Evolutionary conservation across 2,888 invertebrate species (phyloP), one percentile per base, ranked within the genome.

Genomic region (Zhengitettix transpicula): DNA sequence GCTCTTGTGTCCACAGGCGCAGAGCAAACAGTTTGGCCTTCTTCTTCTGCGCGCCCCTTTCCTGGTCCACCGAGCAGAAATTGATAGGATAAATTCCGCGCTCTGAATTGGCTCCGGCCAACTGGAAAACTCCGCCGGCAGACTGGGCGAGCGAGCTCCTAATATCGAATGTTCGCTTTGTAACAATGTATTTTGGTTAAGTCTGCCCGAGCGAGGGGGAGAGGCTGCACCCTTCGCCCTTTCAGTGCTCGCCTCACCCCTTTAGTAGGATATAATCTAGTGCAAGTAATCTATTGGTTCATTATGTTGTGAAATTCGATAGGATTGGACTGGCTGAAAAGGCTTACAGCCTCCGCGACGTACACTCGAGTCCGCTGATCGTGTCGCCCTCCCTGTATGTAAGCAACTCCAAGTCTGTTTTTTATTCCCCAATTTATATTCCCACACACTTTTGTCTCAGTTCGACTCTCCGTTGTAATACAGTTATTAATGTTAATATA

Each of bases 51-150:
- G 51, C 56, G 52, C 57, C 58, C 59, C 56, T 58, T 78, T 75
- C 63, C 76, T 78, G 75, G 78, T 77, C 77, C 77, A 77, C 74
- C 77, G 77, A 76, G 78, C 78, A 77, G 78, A 78, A 78, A 78
- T 78, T 78, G 78, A 79, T 78, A 76, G 78, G 79, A 78, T 79
- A 78, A 78, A 78, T 78, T 79, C 78, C 77, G 76, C 76, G 65
- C 74, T 76, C 77, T 77, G 78, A 78, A 78, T 78, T 77, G 77
- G 77, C 76, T 75, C 73, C 77, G 75, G 71, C 77, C 76, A 76
- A 77, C 75, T 75, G 77, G 75, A 75, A 77, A 76, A 56, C 61
- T 15, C 47, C 57, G 51, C 52, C 52, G 42, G 40, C 41, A 15
- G 55, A 40, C 55, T 11, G 56, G 56, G 56, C 56, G 40, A 16